Conservation (phyloP, 1,140 invertebrate genomes). For the Ceratina japonica region DNA sequence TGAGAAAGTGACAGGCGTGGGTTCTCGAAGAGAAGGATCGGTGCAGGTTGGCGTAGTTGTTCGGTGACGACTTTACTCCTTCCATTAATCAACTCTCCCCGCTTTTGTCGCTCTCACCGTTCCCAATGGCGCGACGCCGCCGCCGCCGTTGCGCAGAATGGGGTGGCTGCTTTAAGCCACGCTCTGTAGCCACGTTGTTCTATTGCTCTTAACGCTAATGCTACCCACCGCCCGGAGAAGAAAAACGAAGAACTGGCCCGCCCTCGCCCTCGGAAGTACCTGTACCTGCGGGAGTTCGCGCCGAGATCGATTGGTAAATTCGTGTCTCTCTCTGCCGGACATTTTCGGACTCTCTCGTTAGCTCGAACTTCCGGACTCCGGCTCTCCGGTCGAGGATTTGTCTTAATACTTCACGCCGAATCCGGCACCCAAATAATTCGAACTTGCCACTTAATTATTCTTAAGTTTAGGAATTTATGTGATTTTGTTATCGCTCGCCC, state of each 20-base stretch:
- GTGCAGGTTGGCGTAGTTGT: slow-evolving; percentile 54
- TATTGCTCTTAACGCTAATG: slow-evolving; percentile 74
- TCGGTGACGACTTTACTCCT: slow-evolving; percentile 72
- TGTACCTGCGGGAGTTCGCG: slow-evolving; percentile 48
- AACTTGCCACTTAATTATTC: neutral
- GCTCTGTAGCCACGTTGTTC: slow-evolving; percentile 72
- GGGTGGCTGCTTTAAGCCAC: slow-evolving; percentile 62
- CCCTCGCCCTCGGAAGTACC: slow-evolving; percentile 18
- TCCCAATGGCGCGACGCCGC: slow-evolving; percentile 30
- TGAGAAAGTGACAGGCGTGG: slow-evolving; percentile 17
- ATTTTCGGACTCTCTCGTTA: slow-evolving; percentile 29
- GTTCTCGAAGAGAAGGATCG: slow-evolving; percentile 34
- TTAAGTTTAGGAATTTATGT: neutral
- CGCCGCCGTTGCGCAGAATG: neutral
- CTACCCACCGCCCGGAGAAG: slow-evolving; percentile 60
- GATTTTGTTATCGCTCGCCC: neutral
- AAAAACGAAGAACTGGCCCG: slow-evolving; percentile 48
- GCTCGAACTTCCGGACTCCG: slow-evolving; percentile 15
- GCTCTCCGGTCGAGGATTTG: neutral
- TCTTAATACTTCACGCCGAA: neutral
- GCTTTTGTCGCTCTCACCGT: slow-evolving; percentile 67
- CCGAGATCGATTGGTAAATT: slow-evolving; percentile 63
- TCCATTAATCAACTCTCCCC: slow-evolving; percentile 74
- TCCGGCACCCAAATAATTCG: neutral
- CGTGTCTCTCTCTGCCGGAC: slow-evolving; percentile 32